Conservation (phyloP, 2,113 vertebrate species). For the Calidris pygmaea region DNA sequence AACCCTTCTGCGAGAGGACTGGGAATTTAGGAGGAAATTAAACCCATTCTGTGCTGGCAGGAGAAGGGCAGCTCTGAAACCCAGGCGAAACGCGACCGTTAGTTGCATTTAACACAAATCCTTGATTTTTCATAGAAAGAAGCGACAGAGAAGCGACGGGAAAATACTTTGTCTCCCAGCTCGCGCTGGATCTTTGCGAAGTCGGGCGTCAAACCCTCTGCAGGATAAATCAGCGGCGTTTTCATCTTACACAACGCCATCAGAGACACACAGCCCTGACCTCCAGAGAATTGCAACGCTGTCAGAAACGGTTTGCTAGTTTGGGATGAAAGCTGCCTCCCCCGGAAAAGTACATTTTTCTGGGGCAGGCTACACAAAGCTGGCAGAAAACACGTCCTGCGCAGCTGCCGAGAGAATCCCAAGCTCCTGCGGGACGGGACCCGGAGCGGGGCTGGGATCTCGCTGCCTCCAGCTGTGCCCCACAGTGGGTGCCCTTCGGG, state of each 20-base stretch:
- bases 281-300: slow-evolving; percentile 7
- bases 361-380: slow-evolving; percentile 24
- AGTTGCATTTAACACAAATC: background rate
- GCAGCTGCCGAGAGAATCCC: slow-evolving; percentile 12
- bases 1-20: background rate
- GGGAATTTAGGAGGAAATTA: background rate
- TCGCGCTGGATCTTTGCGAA: background rate
- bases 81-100: rapidly evolving
- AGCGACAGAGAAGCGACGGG: background rate
- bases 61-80: background rate
- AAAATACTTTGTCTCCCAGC: background rate
- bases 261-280: background rate
- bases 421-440: background rate
- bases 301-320: slow-evolving; percentile 36
- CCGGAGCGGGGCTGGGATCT: background rate
- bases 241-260: background rate
- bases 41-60: background rate
- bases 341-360: background rate
- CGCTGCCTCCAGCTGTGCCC: background rate
- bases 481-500: background rate
- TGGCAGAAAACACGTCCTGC: background rate
- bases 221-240: background rate
- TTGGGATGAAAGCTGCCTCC: slow-evolving; percentile 42
- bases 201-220: background rate
- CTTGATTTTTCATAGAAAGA: background rate